A percentile compares a stretch with the other conserved stretches of the same genome.
phyloP scores from a whole-genome alignment of 2,113 vertebrate species.

The Promerops cafer region DNA sequence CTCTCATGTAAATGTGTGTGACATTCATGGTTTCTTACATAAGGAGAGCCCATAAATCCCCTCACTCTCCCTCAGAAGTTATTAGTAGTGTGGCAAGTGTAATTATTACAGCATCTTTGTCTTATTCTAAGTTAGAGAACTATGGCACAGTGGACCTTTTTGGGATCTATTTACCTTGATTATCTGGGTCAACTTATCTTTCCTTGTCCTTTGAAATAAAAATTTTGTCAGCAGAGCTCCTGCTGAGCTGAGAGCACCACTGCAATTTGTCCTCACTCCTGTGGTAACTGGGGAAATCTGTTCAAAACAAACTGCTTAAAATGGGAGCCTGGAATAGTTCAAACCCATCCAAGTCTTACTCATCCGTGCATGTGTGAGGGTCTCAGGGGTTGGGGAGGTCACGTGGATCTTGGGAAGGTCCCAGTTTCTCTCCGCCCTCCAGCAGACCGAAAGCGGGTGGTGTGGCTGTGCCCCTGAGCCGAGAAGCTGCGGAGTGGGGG shows the following conservation, averaged over 20 bases:
- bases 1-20: fast-evolving
- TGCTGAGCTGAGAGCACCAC: background rate
- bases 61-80: background rate
- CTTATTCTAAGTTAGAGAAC: background rate
- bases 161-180: background rate
- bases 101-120: background rate
- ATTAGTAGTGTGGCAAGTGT: background rate
- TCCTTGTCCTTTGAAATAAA: background rate
- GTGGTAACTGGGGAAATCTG: background rate
- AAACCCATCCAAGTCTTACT: background rate
- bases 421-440: background rate
- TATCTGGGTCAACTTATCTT: background rate
- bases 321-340: background rate
- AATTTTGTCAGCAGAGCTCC: background rate
- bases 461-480: background rate
- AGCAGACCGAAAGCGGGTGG: background rate
- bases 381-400: background rate
- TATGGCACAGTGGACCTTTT: background rate
- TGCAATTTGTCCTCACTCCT: background rate
- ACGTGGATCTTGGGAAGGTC: background rate
- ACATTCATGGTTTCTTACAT: fast-evolving
- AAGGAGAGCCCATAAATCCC: too few relatives aligned
- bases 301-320: background rate
- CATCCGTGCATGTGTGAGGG: background rate
- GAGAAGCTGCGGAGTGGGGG: background rate